A percentile compares a stretch with the other conserved stretches of the same genome.
phyloP scores from a whole-genome alignment of 2,113 vertebrate species.

The Percopsis transmontana region DNA sequence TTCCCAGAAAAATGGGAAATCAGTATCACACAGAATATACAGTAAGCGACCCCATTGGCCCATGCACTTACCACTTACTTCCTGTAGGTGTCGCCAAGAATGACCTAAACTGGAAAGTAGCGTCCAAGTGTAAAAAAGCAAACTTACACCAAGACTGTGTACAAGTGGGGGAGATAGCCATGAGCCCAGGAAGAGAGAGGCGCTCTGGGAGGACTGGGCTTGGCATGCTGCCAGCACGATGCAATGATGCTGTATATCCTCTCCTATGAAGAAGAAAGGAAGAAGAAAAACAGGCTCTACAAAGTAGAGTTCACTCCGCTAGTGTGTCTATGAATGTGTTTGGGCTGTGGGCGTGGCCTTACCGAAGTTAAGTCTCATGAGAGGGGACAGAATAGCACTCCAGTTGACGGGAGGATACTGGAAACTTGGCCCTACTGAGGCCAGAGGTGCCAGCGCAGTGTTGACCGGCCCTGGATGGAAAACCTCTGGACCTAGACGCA shows the following conservation, averaged over 20 bases:
- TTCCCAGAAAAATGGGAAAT: too few relatives aligned
- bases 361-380: constrained; percentile 95
- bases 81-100: too few relatives aligned
- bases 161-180: constrained; percentile 89
- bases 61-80: too few relatives aligned
- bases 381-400: constrained; percentile 87
- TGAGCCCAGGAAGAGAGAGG: constrained; percentile 85
- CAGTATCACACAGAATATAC: too few relatives aligned
- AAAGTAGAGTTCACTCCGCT: neutral
- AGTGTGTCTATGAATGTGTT: rapidly evolving
- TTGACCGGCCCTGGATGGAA: constrained; percentile 76
- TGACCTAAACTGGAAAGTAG: neutral
- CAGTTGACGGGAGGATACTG: constrained; percentile 95
- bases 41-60: too few relatives aligned
- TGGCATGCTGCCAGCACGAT: constrained; percentile 85
- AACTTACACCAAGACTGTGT: constrained; percentile 86
- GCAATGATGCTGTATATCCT: constrained; percentile 88
- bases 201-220: constrained; percentile 88
- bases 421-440: constrained; percentile 78
- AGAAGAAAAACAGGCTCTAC: neutral
- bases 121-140: neutral
- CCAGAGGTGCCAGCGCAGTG: constrained; percentile 80
- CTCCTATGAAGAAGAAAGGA: constrained; percentile 75
- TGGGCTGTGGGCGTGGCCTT: constrained; percentile 20
- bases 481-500: constrained; percentile 83